Evolutionary conservation across 2,888 invertebrate genomes (phyloP).

Genomic region (Caradrina clavipalpis): DNA sequence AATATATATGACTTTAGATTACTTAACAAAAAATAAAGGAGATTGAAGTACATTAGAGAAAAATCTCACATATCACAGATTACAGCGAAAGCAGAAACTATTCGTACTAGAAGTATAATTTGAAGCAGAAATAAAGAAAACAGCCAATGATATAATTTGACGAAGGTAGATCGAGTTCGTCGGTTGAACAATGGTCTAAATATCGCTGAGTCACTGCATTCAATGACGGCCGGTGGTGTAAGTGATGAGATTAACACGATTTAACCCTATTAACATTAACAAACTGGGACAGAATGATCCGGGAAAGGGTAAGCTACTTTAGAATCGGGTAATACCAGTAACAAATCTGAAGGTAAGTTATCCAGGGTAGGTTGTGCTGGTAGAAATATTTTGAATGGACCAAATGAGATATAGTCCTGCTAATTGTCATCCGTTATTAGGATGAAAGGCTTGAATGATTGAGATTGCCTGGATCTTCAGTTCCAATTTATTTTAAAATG

Average conservation of each 20-base stretch:
- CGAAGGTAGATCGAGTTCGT: constrained; percentile 57
- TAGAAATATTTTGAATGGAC: no score
- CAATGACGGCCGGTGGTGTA: constrained; percentile 66
- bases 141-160: constrained; percentile 59
- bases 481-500: no score
- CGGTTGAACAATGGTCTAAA: constrained; percentile 66
- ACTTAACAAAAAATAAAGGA: no score
- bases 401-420: no score
- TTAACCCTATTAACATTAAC: neutral
- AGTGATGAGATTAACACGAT: constrained; percentile 45
- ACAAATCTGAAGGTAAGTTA: neutral
- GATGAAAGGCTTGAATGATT: no score
- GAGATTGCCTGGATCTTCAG: no score
- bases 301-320: neutral
- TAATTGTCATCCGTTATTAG: no score
- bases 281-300: neutral
- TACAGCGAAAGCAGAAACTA: constrained; percentile 6
- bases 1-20: no score
- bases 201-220: constrained; percentile 70
- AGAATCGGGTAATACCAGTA: neutral
- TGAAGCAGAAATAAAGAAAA: constrained; percentile 43
- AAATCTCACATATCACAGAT: neutral
- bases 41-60: no score
- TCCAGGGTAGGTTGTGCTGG: no score
- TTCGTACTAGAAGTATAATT: neutral